Evolutionary conservation across 2,888 invertebrate genomes (phyloP).

Genomic region (Linyphia triangularis): DNA sequence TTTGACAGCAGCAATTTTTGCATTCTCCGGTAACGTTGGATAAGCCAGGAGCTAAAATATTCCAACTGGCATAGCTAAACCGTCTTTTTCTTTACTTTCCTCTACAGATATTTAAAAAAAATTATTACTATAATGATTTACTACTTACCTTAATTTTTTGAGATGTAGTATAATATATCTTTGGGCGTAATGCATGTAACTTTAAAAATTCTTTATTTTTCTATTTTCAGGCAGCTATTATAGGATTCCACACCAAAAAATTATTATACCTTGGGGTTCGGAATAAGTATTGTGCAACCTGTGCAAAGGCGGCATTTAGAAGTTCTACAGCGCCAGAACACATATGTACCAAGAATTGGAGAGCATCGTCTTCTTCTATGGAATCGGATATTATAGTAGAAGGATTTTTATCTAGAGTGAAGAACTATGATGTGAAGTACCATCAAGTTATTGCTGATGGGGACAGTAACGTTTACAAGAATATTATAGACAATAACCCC

Average conservation of each 20-base stretch:
- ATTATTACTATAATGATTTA: too few relatives aligned
- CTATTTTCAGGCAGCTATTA: constrained; percentile 43
- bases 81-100: too few relatives aligned
- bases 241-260: constrained; percentile 70
- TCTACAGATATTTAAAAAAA: too few relatives aligned
- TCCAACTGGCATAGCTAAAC: too few relatives aligned
- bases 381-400: constrained; percentile 75
- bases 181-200: too few relatives aligned
- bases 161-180: too few relatives aligned
- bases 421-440: constrained; percentile 69
- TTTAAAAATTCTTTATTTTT: neutral
- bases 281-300: constrained; percentile 70
- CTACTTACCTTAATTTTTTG: too few relatives aligned
- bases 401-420: constrained; percentile 74
- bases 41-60: too few relatives aligned
- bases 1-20: too few relatives aligned
- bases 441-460: constrained; percentile 75
- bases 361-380: constrained; percentile 74
- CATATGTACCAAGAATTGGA: constrained; percentile 76
- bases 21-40: too few relatives aligned
- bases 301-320: neutral
- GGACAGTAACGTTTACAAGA: constrained; percentile 69
- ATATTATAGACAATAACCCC: constrained; percentile 43
- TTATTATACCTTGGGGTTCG: constrained; percentile 61
- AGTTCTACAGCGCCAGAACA: constrained; percentile 19